Evolutionary conservation across 2,113 vertebrate species (phyloP), one percentile per base, ranked within the genome.

Genomic region (Seriola quinqueradiata): DNA sequence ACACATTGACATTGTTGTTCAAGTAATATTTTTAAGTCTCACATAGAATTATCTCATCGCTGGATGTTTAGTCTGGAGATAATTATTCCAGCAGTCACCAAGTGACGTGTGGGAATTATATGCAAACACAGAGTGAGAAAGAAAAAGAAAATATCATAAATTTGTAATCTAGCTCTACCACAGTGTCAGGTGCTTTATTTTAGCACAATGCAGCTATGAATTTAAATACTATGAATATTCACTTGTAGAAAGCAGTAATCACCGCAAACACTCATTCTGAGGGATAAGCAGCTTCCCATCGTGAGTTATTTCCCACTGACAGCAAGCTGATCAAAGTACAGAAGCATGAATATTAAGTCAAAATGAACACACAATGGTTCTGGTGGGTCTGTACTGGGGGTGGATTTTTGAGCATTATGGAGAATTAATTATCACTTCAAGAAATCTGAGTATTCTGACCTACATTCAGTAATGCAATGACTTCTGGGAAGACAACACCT

Each of bases 151-250:
- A 83, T 40, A 59, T 38, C 21, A 73, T 54, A 77, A 42, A 71
- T 65, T 66, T 64, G 48, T 65, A 80, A 70, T 80, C 65, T 72
- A 42, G 42, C 65, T 71, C 70, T 66, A 64, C 28, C 5, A 59
- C 34, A 23, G 36, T 65, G 73, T 75, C 79, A 86, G 76, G 82
- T 86, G 81, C 74, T 79, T 80, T 85, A 85, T 85, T 75, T 80
- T n/a, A 74, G 70, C 84, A 63, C 50, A 58, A 73, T 63, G 65
- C 40, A 59, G 76, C 42, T 28, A 72, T 72, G 52, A 64, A 85
- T 87, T 89, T 68, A 77, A 86, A 84, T 81, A 72, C 28, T 50
- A 73, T 83, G 69, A 90, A 88, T 84, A 89, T 89, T 92, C 87
- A 89, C 66, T 68, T 70, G 19, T 34, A 52, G 59, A 83, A 74